These are phyloP conservation scores for Dendrocopos noguchii DNA, from an alignment of 2,113 vertebrate species.

Conservation along the genomic window DNA sequence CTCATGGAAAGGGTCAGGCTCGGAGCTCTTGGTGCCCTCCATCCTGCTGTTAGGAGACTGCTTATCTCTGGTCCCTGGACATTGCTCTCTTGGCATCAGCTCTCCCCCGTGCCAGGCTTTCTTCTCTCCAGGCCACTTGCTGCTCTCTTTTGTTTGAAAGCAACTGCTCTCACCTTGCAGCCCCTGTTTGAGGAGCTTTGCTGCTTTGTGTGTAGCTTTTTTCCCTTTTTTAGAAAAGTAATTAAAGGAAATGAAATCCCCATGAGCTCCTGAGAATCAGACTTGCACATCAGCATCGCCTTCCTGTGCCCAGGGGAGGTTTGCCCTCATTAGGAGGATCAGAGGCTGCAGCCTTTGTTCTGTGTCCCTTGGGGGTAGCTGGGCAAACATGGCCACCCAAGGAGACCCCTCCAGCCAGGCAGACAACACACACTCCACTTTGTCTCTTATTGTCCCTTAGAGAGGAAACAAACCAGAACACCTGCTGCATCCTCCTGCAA, in stretches of 20 bases:
- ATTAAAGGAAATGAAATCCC: neutral
- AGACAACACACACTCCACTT: neutral
- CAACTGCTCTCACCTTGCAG: neutral
- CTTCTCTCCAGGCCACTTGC: neutral
- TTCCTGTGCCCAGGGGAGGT: neutral
- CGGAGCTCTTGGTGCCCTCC: accelerated
- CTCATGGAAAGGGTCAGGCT: neutral
- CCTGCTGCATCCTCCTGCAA: neutral
- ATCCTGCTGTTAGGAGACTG: neutral
- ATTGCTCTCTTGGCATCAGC: accelerated
- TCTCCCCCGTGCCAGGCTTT: accelerated
- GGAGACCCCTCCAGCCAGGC: neutral
- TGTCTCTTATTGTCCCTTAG: neutral
- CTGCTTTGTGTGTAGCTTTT: neutral
- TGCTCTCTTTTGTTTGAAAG: neutral
- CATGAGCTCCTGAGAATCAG: neutral
- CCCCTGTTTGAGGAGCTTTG: neutral
- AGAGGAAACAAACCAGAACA: neutral
- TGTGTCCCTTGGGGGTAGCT: neutral
- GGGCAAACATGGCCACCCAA: neutral
- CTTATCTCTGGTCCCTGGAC: neutral
- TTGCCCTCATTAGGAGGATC: neutral
- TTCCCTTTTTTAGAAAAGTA: neutral
- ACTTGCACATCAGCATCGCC: neutral
- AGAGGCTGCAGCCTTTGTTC: neutral